Conservation (phyloP, 2,797 vertebrate species). For the Brachymystax lenok region DNA sequence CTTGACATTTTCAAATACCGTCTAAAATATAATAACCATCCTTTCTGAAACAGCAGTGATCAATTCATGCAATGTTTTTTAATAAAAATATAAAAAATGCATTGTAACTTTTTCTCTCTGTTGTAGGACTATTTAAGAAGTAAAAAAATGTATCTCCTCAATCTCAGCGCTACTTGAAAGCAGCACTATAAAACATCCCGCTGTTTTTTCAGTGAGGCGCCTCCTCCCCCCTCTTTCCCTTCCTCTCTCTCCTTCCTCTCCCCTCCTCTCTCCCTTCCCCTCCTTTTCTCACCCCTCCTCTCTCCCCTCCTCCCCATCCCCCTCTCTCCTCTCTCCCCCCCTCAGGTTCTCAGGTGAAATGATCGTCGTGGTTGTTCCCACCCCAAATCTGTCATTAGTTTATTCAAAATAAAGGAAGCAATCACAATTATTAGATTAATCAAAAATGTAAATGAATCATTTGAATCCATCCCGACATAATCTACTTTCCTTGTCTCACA, state of each 20-base stretch:
- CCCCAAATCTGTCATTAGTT: conserved; percentile 39
- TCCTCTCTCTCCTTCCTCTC: background rate
- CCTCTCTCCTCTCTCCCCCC: background rate
- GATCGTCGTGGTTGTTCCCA: conserved; percentile 25
- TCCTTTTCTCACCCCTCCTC: background rate
- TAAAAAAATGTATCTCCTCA: background rate
- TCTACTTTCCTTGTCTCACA: conserved; percentile 61
- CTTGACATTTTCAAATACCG: background rate
- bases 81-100: background rate
- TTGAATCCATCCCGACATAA: conserved; percentile 61
- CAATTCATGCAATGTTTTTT: background rate
- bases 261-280: background rate
- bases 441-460: conserved; percentile 58
- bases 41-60: background rate
- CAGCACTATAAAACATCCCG: background rate
- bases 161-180: background rate
- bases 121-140: background rate
- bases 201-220: background rate
- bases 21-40: conserved; percentile 19
- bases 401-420: conserved; percentile 41
- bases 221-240: background rate
- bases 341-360: conserved; percentile 31
- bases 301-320: background rate
- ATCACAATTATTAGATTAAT: conserved; percentile 59
- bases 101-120: background rate